Evolutionary conservation across 2,888 invertebrate genomes (phyloP), one percentile per base, ranked within the genome.

Genomic region (Atethmia centrago): DNA sequence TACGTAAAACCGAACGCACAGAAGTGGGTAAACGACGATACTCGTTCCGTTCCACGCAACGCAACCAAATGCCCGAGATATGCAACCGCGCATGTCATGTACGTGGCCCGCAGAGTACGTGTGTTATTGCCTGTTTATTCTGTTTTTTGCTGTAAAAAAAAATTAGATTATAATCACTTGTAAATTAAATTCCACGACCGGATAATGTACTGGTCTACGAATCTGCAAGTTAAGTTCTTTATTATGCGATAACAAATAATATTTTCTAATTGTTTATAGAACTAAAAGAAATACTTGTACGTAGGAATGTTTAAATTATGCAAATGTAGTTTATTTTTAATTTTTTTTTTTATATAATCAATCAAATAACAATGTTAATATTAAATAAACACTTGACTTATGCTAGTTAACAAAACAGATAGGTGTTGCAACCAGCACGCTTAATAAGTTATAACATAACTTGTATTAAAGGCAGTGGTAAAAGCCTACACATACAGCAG

Each of bases 31-130:
- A 77, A 76, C 71, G 74, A 63, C 67, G 74, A 80, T 78, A 80
- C 86, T 71, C 85, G 90, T 85, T 89, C 85, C 88, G 87, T 88
- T 89, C 77, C 85, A 89, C 86, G 88, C 88, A 76, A 86, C 82
- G 86, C 84, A 88, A 84, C 81, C 79, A 80, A 78, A 75, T 82
- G 90, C 66, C 90, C 90, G 89, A 87, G 73, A 89, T 89, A 81
- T 62, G 79, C 88, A 88, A 68, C 84, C 71, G 85, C 79, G 88
- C 90, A 83, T 90, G 85, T 82, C 85, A 83, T 84, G 72, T 72
- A 77, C 74, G 53, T 77, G 79, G 75, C 79, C 64, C 31, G 75
- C 77, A 80, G 64, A 78, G 58, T 69, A 78, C 76, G 45, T 36
- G 62, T 51, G 40, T 71, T 71, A 71, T 62, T 63, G 71, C 63